Base-by-base conservation (phyloP, 2,888 invertebrate species). In the Acleris cristana region DNA sequence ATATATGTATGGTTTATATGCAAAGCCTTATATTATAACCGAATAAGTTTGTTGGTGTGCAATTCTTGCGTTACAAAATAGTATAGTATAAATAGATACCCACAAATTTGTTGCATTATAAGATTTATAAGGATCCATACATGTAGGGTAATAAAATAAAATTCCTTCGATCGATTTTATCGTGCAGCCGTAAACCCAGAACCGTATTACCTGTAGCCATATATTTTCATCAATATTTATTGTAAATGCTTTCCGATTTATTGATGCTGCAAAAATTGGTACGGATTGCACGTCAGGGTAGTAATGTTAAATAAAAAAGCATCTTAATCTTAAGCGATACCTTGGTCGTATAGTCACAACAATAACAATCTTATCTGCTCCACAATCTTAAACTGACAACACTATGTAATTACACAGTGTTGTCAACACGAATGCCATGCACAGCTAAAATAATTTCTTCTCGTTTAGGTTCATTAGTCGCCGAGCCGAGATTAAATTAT, bases 101-200 rank as follows among this genome's bases (percentile, higher is more conserved):
- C 34, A 34, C 3, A 2, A 10, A 34, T 34, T 10, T 8, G 34
- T 10, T 34, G 34, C 34, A 34, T 10, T 10, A 10, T 34, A 30
- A 7, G 30, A 0, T 7, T 40, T 2, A 5, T n/a, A 30, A 8
- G 30, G 5, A 45, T 45, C 5, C n/a, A 45, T 45, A 14, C n/a
- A 45, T 59, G 14, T 49, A 45, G 30, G 21, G 45, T 45, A 51
- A 61, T 61, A 66, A 57, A 66, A 66, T 30, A 30, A 56, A 61
- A 61, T 61, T 52, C 53, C 48, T 45, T 62, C 55, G 66, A 67
- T 62, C 66, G 48, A 53, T 58, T 67, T 67, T 67, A 62, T 62
- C 49, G 62, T 40, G 30, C 48, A 21, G 45, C 53, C 62, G 52
- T 62, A 67, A 67, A 62, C 57, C 56, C 57, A n/a, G 53, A 62